phyloP scores from a whole-genome alignment of 2,797 vertebrate species.

The Amblyraja radiata region DNA sequence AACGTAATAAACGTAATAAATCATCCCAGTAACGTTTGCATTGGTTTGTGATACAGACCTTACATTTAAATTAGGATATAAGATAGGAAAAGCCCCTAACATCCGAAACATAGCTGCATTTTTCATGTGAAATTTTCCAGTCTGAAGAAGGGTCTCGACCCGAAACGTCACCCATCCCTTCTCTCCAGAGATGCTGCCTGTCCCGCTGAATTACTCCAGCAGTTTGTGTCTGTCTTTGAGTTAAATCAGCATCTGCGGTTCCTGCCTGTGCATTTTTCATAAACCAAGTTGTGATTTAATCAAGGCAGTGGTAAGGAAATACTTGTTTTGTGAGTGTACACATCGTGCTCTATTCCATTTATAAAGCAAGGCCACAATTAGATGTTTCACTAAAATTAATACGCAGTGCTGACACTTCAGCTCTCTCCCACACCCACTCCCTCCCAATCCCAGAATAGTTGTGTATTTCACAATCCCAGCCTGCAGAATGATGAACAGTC shows the following conservation, averaged over 20 bases:
- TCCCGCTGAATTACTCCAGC: too few species aligned
- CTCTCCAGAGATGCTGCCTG: too few species aligned
- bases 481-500: background rate
- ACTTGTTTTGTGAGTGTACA: background rate
- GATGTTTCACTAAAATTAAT: background rate
- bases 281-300: background rate
- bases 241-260: too few species aligned
- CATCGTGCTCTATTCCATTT: background rate
- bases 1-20: background rate
- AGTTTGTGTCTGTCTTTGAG: too few species aligned
- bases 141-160: too few species aligned
- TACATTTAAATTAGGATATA: background rate
- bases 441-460: background rate
- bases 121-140: background rate
- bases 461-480: background rate
- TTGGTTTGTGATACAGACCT: background rate
- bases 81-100: background rate
- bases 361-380: background rate
- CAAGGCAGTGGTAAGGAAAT: background rate
- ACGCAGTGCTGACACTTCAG: background rate
- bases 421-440: too few species aligned
- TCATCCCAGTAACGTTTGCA: too few species aligned
- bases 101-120: background rate
- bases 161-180: too few species aligned
- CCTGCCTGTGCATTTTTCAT: background rate